Evolutionary conservation across 2,113 vertebrate species (phyloP).

Genomic region (Rutilus rutilus): DNA sequence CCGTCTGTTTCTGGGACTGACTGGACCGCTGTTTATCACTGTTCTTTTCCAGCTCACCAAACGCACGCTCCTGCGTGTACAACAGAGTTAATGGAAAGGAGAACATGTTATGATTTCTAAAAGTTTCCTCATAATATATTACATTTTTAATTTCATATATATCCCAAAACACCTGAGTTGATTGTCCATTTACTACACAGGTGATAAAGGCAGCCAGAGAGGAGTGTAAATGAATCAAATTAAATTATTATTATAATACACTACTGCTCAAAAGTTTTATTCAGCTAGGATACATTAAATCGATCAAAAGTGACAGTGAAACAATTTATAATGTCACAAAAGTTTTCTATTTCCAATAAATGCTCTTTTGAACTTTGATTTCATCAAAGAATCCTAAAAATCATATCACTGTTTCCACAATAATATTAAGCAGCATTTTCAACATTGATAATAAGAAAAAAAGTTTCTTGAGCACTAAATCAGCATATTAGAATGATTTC

Average conservation of each 20-base stretch:
- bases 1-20: constrained; percentile 70
- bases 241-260: background rate
- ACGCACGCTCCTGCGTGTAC: constrained; percentile 75
- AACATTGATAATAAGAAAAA: background rate
- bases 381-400: background rate
- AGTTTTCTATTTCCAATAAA: background rate
- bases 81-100: background rate
- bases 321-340: background rate
- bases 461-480: background rate
- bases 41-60: constrained; percentile 84
- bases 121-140: background rate
- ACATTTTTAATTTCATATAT: background rate
- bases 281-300: background rate
- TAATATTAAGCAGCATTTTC: background rate
- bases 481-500: background rate
- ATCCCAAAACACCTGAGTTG: background rate
- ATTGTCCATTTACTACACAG: background rate
- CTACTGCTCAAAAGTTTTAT: background rate
- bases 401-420: background rate
- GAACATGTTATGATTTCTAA: background rate
- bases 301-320: background rate
- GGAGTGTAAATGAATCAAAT: background rate
- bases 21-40: constrained; percentile 78
- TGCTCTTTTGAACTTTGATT: background rate
- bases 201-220: background rate